Conservation (phyloP, 2,888 invertebrate species). For the Drosophila affinis region DNA sequence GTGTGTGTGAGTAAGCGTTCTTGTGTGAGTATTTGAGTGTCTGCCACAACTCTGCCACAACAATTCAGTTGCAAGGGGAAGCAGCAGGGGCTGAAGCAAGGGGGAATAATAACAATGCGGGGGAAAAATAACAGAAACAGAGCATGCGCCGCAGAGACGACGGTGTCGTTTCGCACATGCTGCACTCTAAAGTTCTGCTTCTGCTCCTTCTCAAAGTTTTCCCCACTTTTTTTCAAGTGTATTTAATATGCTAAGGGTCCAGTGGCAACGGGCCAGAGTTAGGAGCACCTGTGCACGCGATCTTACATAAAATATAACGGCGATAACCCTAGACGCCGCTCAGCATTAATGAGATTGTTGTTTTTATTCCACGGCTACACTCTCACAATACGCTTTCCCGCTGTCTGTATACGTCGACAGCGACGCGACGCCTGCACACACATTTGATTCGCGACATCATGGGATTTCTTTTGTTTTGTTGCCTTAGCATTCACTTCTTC, state of each 20-base stretch:
- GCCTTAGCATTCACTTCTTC: conserved; percentile 21
- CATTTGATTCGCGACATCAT: conserved; percentile 8
- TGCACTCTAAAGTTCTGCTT: not conserved
- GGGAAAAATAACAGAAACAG: conserved; percentile 19
- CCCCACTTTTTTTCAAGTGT: conserved; percentile 12
- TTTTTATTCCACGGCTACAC: conserved; percentile 18
- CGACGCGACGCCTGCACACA: conserved; percentile 20
- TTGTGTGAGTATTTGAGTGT: conserved; percentile 12
- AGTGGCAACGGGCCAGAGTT: not conserved
- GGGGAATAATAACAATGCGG: conserved; percentile 34
- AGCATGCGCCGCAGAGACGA: conserved; percentile 32
- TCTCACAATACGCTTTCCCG: conserved; percentile 25
- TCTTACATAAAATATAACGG: conserved; percentile 40
- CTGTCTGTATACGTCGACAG: conserved; percentile 30
- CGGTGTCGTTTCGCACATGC: conserved; percentile 25
- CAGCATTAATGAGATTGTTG: conserved; percentile 63
- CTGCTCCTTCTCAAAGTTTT: conserved; percentile 14
- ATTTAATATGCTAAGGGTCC: conserved; percentile 4
- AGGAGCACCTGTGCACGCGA: conserved; percentile 48
- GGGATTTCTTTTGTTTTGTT: conserved; percentile 10
- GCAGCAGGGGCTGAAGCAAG: not conserved
- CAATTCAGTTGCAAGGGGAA: conserved; percentile 36
- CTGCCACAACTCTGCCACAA: conserved; percentile 13
- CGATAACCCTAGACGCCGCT: conserved; percentile 53
- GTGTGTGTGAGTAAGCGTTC: not conserved